Percentiles rank a stretch among this genome's conserved stretches.
Conservation (phyloP, 2,888 invertebrate genomes). For the Drosophila anomelani region DNA sequence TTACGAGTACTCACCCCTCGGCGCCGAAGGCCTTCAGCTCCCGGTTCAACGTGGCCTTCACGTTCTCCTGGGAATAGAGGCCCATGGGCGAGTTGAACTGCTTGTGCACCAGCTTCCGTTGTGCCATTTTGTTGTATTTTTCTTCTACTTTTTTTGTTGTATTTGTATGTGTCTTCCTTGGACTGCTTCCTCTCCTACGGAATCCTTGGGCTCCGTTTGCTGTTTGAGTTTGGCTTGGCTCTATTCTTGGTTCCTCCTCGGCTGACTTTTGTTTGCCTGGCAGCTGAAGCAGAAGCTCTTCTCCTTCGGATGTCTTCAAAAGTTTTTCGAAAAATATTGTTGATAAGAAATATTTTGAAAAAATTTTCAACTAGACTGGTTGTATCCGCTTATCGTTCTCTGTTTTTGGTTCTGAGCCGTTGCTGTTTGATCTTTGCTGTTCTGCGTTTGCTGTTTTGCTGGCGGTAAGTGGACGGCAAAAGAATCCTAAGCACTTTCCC, state of each 20-base stretch:
- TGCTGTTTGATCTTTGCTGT: slow-evolving; percentile 13
- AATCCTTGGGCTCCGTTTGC: slow-evolving; percentile 37
- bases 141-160: slow-evolving; percentile 63
- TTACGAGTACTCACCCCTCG: slow-evolving; percentile 88
- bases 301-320: slow-evolving; percentile 58
- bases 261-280: slow-evolving; percentile 28
- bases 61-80: slow-evolving; percentile 92
- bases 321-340: slow-evolving; percentile 75
- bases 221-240: slow-evolving; percentile 51
- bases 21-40: slow-evolving; percentile 92
- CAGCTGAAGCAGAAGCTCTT: slow-evolving; percentile 20
- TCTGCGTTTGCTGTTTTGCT: slow-evolving; percentile 18
- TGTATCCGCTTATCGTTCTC: slow-evolving; percentile 53
- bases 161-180: slow-evolving; percentile 79
- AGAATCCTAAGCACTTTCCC: slow-evolving; percentile 55
- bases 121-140: slow-evolving; percentile 87
- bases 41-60: slow-evolving; percentile 91
- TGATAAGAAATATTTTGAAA: slow-evolving; percentile 74
- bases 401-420: neutral
- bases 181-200: slow-evolving; percentile 21
- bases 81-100: slow-evolving; percentile 96
- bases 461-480: slow-evolving; percentile 26
- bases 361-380: slow-evolving; percentile 40
- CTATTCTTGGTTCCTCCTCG: slow-evolving; percentile 31
- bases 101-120: slow-evolving; percentile 91